A percentile compares a stretch with the other conserved stretches of the same genome.
Conservation (phyloP, 2,113 vertebrate genomes). For the Ammodytes dubius region DNA sequence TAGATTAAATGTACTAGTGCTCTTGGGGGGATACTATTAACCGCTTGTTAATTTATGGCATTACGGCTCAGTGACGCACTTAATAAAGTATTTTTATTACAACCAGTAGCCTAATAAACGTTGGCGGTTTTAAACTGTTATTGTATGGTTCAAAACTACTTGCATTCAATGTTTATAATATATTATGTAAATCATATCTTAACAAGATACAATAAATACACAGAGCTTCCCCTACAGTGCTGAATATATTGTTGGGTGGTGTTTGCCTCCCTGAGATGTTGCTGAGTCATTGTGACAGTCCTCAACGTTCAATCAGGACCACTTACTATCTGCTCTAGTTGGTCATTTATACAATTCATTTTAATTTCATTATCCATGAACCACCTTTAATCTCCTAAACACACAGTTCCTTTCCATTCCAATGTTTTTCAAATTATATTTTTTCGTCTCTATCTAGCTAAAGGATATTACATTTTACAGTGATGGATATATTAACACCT, state of each 20-base stretch:
- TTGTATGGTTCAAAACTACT: not conserved
- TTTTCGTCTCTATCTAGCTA: not conserved
- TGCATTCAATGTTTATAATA: no score
- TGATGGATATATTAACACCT: not conserved
- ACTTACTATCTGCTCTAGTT: not conserved
- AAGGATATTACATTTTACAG: not conserved
- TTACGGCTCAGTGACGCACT: not conserved
- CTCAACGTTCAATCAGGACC: not conserved
- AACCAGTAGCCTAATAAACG: not conserved
- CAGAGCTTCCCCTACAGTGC: no score
- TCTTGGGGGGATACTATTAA: accelerated
- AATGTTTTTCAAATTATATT: not conserved
- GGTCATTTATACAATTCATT: not conserved
- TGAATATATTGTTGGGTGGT: not conserved
- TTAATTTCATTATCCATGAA: not conserved
- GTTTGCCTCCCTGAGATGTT: not conserved
- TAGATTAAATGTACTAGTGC: no score
- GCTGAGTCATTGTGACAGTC: slow-evolving; percentile 33
- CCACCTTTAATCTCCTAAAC: not conserved
- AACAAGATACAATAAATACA: not conserved
- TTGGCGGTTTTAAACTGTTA: not conserved
- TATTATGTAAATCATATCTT: no score
- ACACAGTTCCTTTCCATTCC: no score
- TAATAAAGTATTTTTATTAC: not conserved
- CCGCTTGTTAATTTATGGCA: accelerated